phyloP scores from a whole-genome alignment of 2,797 vertebrate species.

The Parauchenoglanis ngamensis region DNA sequence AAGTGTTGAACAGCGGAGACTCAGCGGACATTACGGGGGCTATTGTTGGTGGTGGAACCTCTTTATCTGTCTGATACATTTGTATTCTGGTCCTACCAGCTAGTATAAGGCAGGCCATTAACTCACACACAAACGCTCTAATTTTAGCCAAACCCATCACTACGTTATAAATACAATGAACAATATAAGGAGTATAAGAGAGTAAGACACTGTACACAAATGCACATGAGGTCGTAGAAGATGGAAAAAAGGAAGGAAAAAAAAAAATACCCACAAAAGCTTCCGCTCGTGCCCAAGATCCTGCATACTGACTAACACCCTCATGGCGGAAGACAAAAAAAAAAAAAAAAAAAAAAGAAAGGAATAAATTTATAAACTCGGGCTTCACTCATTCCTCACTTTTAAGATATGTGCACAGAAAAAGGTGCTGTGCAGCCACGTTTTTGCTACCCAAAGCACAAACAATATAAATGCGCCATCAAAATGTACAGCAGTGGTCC shows the following conservation, averaged over 20 bases:
- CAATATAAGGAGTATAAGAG: not conserved
- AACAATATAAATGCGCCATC: not conserved
- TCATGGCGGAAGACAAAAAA: not conserved
- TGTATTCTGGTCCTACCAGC: conserved; percentile 54
- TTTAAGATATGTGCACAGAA: conserved; percentile 7
- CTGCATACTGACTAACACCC: conserved; percentile 30
- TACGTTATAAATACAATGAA: not conserved
- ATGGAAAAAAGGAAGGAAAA: not conserved
- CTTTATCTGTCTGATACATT: conserved; percentile 57
- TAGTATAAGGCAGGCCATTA: conserved; percentile 50
- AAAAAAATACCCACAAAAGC: conserved; percentile 9
- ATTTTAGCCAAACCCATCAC: not conserved
- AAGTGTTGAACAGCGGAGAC: conserved; percentile 48
- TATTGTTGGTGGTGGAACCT: conserved; percentile 56
- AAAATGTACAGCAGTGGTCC: not conserved
- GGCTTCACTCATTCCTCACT: conserved; percentile 23
- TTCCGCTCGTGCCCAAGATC: conserved; percentile 6
- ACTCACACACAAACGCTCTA: not conserved
- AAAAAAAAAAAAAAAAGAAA: not conserved
- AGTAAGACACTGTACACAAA: not conserved
- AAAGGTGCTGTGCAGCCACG: conserved; percentile 3
- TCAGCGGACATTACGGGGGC: conserved; percentile 47
- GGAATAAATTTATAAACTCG: conserved; percentile 19
- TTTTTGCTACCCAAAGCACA: not conserved
- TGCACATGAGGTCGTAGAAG: not conserved